Evolutionary conservation across 2,888 invertebrate species (phyloP), one percentile per base, ranked within the genome.

Genomic region (Hanleya hanleyi): DNA sequence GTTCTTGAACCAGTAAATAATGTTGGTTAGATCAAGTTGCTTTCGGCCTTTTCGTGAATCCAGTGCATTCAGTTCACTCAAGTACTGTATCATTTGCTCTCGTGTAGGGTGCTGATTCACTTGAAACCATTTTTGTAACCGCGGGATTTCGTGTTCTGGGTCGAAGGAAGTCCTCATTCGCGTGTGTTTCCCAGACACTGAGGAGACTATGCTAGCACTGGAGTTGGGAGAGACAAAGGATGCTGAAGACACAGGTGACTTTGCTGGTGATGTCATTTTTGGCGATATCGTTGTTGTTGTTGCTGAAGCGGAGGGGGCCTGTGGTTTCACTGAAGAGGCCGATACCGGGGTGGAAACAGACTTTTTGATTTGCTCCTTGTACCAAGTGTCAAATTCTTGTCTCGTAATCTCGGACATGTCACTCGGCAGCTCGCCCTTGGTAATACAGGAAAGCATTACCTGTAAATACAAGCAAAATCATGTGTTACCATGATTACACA

Each of bases 41-140:
- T 98, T 97, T 65, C 98, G 93, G 0, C 97, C 98, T 70, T 84
- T 83, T 22, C 89, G 93, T 67, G 97, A 98, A 87, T 97, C 97
- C 78, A 98, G 92, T 74, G 94, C 94, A 90, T 99, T 99, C 80
- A 99, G 92, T 88, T 97, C 97, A 83, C 96, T 94, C 71, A 99
- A 96, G 91, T 97, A 99, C 80, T 96, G 95, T 84, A 97, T 96
- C 88, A 99, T 97, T 92, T 98, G 98, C 86, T 98, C 97, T 69
- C 98, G 93, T 79, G 96, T 96, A 0, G 99, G 99, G 90, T 99
- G 99, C 84, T 98, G 97, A 91, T 99, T 99, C 89, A 97, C 96
- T 51, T 95, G 94, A 92, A 99, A 99, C 98, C 99, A 99, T 82
- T 96, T 94, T 89, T 99, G 98, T 69, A 99, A 92, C 87, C 97